Evolutionary conservation across 2,797 vertebrate species (phyloP), one percentile per base, ranked within the genome.

Genomic region (Pitangus sulphuratus): DNA sequence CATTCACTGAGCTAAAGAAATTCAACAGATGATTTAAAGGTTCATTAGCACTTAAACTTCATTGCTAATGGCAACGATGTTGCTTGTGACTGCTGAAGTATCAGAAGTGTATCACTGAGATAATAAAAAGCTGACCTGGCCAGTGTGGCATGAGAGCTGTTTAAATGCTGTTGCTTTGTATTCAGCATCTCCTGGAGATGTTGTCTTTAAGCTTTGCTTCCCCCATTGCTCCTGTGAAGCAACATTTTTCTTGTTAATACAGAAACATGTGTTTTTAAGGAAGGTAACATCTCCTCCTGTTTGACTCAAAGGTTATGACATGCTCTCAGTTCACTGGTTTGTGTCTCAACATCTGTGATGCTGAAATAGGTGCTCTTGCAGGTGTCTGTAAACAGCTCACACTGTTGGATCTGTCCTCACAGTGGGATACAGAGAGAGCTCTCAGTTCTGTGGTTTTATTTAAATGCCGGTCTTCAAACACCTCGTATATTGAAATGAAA

Each of bases 291-390:
- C 71, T 94, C 66, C 53, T 92, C 58, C 50, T 33, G 24, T 66
- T 47, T 84, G 75, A 68, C 56, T 71, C 21, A 47, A 83, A 60
- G 93, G 54, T 87, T 90, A 50, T 81, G 51, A 79, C 75, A 90
- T 6, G 20, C 28, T 91, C 82, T 89, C 74, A 69, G 71, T 82
- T 91, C 61, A 72, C 53, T 88, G 75, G 24, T 75, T 92, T 92
- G 61, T 72, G 72, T 92, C 91, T 83, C 58, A 83, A 83, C 84
- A 84, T 81, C 78, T 87, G 77, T 78, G 90, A 84, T 93, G 68
- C 90, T 93, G 80, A 95, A 86, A 75, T 53, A 81, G 82, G 54
- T 84, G 72, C 74, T 74, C 53, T 79, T 78, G 89, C 86, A 89
- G 86, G 76, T 84, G 68, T 65, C 44, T 68, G 4, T 78, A 77